These are phyloP conservation scores for Paratilapia polleni DNA, from an alignment of 2,113 vertebrate species.

Conservation along the genomic window DNA sequence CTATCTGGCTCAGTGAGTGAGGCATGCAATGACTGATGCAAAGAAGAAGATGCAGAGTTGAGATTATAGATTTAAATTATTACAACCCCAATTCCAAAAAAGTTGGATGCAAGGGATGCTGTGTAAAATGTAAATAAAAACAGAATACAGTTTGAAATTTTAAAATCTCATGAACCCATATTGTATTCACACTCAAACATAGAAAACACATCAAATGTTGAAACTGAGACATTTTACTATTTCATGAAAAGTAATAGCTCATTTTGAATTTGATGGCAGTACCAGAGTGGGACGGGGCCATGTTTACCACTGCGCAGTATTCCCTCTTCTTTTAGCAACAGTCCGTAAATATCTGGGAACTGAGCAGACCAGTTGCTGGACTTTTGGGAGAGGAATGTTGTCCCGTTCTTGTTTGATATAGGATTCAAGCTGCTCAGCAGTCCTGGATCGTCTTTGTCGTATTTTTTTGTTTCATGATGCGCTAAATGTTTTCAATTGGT, in stretches of 20 bases:
- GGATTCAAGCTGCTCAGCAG: not conserved
- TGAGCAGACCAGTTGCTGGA: not conserved
- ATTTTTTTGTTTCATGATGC: not conserved
- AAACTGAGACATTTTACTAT: not conserved
- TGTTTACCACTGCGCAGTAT: rapidly evolving
- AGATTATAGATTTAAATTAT: not conserved
- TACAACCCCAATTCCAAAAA: not conserved
- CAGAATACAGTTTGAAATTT: not conserved
- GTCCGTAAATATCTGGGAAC: not conserved
- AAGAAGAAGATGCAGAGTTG: not conserved
- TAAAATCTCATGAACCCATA: not conserved
- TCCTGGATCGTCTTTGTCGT: not conserved
- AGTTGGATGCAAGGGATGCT: rapidly evolving
- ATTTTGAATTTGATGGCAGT: not conserved
- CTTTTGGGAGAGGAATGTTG: not conserved
- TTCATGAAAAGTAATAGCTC: not conserved
- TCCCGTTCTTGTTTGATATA: not conserved
- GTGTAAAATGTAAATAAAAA: not conserved
- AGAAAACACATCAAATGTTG: not conserved
- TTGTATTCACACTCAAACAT: rapidly evolving
- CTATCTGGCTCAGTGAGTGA: not conserved
- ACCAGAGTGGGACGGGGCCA: not conserved
- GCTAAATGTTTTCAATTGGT: not conserved
- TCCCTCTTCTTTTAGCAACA: not conserved
- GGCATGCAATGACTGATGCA: not conserved